A percentile compares a stretch with the other conserved stretches of the same genome.
Conservation (phyloP, 2,113 vertebrate genomes). For the Turnix velox region DNA sequence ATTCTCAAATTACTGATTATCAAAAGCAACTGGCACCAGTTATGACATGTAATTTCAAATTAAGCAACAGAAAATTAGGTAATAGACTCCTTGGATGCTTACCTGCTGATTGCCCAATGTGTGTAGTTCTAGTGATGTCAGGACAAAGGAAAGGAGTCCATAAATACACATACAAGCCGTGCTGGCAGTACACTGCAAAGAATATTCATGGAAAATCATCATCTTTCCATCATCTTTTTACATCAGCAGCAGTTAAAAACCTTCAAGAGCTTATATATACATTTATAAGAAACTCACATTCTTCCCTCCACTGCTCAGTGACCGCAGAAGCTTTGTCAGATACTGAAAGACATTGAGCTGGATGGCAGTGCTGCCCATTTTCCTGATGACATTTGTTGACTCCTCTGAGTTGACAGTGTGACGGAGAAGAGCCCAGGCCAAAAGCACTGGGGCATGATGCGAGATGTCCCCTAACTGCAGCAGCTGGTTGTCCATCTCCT, state of each 20-base stretch:
- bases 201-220: background rate
- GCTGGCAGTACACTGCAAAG: slow-evolving; percentile 87
- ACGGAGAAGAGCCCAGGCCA: slow-evolving; percentile 94
- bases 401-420: slow-evolving; percentile 88
- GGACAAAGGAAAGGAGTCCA: slow-evolving; percentile 90
- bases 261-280: background rate
- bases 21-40: background rate
- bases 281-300: slow-evolving; percentile 76
- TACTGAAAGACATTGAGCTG: slow-evolving; percentile 94
- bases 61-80: background rate
- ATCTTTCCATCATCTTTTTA: background rate
- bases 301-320: slow-evolving; percentile 85
- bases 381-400: slow-evolving; percentile 77
- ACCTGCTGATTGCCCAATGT: slow-evolving; percentile 90
- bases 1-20: background rate
- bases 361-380: slow-evolving; percentile 86
- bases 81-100: background rate
- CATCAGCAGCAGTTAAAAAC: background rate
- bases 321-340: slow-evolving; percentile 85
- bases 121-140: slow-evolving; percentile 91
- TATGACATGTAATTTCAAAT: background rate
- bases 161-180: slow-evolving; percentile 95
- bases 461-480: slow-evolving; percentile 88
- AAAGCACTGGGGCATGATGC: slow-evolving; percentile 88
- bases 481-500: slow-evolving; percentile 93